phyloP scores from a whole-genome alignment of 1,140 invertebrate genomes.

The Hydropsyche tenuis region DNA sequence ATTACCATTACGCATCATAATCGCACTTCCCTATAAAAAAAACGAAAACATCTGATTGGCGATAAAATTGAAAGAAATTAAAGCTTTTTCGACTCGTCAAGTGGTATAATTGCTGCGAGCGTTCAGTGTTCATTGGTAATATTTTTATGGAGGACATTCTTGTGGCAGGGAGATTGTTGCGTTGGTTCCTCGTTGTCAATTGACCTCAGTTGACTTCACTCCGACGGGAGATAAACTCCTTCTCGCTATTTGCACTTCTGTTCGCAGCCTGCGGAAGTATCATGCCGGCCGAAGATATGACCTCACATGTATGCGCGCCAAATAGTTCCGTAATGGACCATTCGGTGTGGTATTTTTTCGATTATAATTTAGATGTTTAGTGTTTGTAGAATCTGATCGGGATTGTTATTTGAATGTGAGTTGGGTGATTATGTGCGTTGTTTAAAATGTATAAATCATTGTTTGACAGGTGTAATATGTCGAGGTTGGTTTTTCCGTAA shows the following conservation, averaged over 20 bases:
- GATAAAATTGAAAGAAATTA: no score
- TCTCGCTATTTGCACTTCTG: constrained; percentile 40
- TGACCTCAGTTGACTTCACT: constrained; percentile 49
- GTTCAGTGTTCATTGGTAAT: background rate
- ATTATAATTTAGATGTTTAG: background rate
- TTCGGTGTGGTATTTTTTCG: background rate
- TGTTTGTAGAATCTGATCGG: no score
- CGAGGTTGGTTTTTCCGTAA: no score
- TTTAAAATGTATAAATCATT: no score
- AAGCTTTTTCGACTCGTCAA: background rate
- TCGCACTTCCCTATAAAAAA: no score
- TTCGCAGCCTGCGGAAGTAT: constrained; percentile 43
- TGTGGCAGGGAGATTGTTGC: background rate
- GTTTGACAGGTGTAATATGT: no score
- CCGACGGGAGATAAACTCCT: constrained; percentile 44
- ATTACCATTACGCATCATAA: background rate
- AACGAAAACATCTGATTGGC: no score
- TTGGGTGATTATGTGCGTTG: no score
- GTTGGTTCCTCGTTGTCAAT: constrained; percentile 39
- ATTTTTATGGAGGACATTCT: background rate
- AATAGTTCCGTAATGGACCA: background rate
- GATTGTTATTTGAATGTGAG: no score
- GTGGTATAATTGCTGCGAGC: background rate
- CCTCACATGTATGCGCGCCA: background rate
- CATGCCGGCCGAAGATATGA: constrained; percentile 5